These are phyloP conservation scores for Gymnothorax javanicus DNA, from an alignment of 2,797 vertebrate genomes.

Conservation along the genomic window DNA sequence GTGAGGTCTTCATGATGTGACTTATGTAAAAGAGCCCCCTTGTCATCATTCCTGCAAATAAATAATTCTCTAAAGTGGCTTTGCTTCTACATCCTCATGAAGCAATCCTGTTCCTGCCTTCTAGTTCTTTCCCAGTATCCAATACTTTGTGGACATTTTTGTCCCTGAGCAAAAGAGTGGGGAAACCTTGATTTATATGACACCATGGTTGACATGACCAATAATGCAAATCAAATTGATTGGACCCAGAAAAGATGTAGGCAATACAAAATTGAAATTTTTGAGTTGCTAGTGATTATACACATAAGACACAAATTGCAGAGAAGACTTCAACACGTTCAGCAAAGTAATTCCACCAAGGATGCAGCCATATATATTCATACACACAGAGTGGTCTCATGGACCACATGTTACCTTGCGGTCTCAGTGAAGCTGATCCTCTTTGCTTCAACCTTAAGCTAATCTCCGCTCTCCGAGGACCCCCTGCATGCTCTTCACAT, in stretches of 20 bases:
- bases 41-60: background rate
- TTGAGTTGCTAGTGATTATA: background rate
- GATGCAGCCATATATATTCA: background rate
- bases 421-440: slow-evolving; percentile 52
- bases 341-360: background rate
- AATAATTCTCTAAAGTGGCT: background rate
- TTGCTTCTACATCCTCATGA: background rate
- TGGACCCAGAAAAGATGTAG: background rate
- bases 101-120: background rate
- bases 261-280: background rate
- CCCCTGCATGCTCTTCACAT: slow-evolving; percentile 31
- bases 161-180: background rate
- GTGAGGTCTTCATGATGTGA: background rate
- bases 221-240: background rate
- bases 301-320: background rate
- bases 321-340: background rate
- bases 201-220: background rate
- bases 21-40: background rate
- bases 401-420: slow-evolving; percentile 54
- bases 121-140: background rate
- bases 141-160: background rate
- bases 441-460: slow-evolving; percentile 62
- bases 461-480: slow-evolving; percentile 52
- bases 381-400: slow-evolving; percentile 3
- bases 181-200: background rate